Evolutionary conservation across 2,888 invertebrate genomes (phyloP).

Genomic region (Cylloceria caligata): DNA sequence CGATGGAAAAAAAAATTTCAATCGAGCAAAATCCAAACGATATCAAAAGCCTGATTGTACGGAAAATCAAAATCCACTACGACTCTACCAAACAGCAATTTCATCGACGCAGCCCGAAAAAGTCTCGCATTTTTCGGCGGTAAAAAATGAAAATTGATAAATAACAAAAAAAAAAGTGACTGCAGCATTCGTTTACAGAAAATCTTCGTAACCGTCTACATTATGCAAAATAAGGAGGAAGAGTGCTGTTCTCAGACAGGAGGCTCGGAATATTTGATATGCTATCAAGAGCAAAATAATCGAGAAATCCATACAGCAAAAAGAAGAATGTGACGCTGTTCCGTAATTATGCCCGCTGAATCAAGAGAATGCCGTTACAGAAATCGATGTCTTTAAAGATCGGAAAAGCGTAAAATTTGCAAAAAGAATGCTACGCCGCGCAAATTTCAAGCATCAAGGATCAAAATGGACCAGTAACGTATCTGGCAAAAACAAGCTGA

Average conservation of each 20-base stretch:
- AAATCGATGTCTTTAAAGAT: constrained; percentile 25
- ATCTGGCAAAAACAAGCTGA: constrained; percentile 42
- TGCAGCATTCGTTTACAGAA: constrained; percentile 34
- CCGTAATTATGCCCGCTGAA: constrained; percentile 36
- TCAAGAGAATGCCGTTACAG: constrained; percentile 20
- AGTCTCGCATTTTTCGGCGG: constrained; percentile 4
- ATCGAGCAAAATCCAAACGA: constrained; percentile 58
- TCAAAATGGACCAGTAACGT: constrained; percentile 27
- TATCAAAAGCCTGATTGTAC: constrained; percentile 51
- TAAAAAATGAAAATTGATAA: background rate
- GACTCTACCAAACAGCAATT: constrained; percentile 43
- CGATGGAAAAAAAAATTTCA: constrained; percentile 38
- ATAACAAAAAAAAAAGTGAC: constrained; percentile 38
- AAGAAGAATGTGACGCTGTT: constrained; percentile 29
- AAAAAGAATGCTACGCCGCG: constrained; percentile 5
- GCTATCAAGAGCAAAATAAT: constrained; percentile 46
- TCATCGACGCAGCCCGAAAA: constrained; percentile 41
- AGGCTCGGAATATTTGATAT: constrained; percentile 21
- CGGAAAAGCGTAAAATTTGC: constrained; percentile 10
- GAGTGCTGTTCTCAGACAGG: constrained; percentile 22
- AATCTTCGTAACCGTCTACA: constrained; percentile 7
- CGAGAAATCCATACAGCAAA: constrained; percentile 16
- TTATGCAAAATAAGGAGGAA: constrained; percentile 29
- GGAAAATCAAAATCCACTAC: constrained; percentile 29
- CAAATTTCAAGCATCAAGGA: constrained; percentile 35